Base-by-base conservation (phyloP, 1,140 invertebrate genomes). In the Rhagoletis pomonella region DNA sequence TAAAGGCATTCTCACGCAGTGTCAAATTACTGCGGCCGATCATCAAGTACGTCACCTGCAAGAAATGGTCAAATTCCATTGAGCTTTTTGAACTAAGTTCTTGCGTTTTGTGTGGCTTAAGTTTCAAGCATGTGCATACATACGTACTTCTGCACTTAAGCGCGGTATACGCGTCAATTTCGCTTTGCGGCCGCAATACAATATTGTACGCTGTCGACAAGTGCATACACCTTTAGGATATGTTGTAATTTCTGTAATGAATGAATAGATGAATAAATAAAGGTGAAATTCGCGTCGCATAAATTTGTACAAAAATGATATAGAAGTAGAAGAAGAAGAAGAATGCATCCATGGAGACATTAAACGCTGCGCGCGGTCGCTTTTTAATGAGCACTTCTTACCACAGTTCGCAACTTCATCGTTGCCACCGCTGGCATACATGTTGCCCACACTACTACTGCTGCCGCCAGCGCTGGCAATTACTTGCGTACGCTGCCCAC, bases 21-120 rank as follows among this genome's bases (percentile, higher is more conserved):
- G 89, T 90, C 44, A 91, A 60, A 88, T 92, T 92, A 69, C 91
- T 91, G 64, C 90, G 86, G 17, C 90, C 89, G 47, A 93, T 90
- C 77, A 90, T 89, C 29, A 93, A 85, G 88, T 90, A 88, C 44
- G 90, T 93, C 19, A 93, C 88, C 89, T 89, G 58, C 59, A 88
- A 85, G 58, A 47, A 14, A 86, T 59, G 10, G 64, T 59, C 14
- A 77, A 84, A 65, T 86, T 4, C 44, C 12, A 50, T 17, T 62
- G 39, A 62, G 69, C 58, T 3, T 39, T 29, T 85, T 62, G 29
- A 85, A 14, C 19, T 3, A 44, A 73, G 42, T 6, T 44, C 4
- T 44, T 47, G 67, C 42, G 50, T 10, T 29, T 67, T 0, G 3
- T 73, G 4, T 17, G 0, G 47, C 73, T 58, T 19, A 9, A 81